phyloP scores from a whole-genome alignment of 2,113 vertebrate genomes.

The Catharus fuscescens region DNA sequence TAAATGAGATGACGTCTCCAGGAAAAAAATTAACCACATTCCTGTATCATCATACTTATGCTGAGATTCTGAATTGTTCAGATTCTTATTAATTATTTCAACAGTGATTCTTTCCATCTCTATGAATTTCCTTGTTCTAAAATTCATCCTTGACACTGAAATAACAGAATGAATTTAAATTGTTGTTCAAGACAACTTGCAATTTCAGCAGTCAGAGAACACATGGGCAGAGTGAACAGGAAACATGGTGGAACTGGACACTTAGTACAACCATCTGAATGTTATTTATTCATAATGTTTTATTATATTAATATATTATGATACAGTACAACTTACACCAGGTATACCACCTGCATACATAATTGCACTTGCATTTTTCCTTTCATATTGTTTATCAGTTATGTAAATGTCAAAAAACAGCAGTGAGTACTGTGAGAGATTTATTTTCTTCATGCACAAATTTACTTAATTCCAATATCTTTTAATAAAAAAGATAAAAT shows the following conservation, averaged over 20 bases:
- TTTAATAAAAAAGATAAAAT: not conserved
- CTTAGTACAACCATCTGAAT: not conserved
- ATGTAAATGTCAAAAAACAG: not conserved
- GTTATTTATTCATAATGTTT: not conserved
- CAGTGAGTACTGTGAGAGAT: not conserved
- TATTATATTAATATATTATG: not conserved
- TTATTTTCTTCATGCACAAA: not conserved
- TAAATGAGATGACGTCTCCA: not conserved
- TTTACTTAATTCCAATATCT: not conserved
- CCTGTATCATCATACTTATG: not conserved
- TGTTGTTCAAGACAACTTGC: not conserved
- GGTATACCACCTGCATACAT: not conserved
- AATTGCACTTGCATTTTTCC: not conserved
- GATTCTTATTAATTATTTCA: not conserved
- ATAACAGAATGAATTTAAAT: not conserved
- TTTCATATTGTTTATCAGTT: not conserved
- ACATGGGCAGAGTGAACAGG: not conserved
- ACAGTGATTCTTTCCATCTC: not conserved
- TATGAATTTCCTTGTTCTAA: not conserved
- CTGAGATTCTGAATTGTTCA: not conserved
- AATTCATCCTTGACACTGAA: not conserved
- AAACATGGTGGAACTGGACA: not conserved
- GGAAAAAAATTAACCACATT: not conserved
- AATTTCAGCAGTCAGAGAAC: not conserved
- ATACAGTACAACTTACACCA: not conserved